Percentiles rank a stretch among this genome's conserved stretches.
These are phyloP conservation scores for Antheraea assamensis DNA, from an alignment of 2,888 invertebrate species.

Conservation along the genomic window DNA sequence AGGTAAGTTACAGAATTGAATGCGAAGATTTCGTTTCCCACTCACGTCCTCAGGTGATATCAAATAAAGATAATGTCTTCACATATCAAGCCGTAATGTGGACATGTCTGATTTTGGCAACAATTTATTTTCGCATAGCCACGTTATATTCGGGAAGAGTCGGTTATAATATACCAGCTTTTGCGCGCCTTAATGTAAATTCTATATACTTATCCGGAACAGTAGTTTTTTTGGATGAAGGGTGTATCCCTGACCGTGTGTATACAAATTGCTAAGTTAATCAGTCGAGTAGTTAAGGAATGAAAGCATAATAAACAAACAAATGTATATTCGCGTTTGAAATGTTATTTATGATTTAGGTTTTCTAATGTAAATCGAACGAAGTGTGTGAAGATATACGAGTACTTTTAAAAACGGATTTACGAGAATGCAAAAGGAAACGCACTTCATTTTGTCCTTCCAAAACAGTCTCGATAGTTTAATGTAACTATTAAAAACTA, in stretches of 20 bases:
- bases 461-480: no score
- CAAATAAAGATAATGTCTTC: conserved; percentile 26
- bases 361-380: background rate
- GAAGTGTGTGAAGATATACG: background rate
- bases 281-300: no score
- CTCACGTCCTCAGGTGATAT: conserved; percentile 24
- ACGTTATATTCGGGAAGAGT: background rate
- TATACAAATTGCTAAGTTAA: no score
- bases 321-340: no score
- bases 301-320: no score
- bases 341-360: background rate
- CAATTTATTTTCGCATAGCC: background rate
- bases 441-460: background rate
- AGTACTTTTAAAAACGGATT: background rate
- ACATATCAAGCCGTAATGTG: conserved; percentile 13
- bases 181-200: no score
- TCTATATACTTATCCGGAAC: no score
- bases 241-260: no score
- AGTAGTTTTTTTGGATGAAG: no score
- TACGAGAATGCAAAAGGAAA: background rate
- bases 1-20: conserved; percentile 38
- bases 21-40: conserved; percentile 31
- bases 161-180: background rate
- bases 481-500: no score
- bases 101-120: conserved; percentile 2